A percentile compares a stretch with the other conserved stretches of the same genome.
phyloP scores from a whole-genome alignment of 2,888 invertebrate species.

The Tinea trinotella region DNA sequence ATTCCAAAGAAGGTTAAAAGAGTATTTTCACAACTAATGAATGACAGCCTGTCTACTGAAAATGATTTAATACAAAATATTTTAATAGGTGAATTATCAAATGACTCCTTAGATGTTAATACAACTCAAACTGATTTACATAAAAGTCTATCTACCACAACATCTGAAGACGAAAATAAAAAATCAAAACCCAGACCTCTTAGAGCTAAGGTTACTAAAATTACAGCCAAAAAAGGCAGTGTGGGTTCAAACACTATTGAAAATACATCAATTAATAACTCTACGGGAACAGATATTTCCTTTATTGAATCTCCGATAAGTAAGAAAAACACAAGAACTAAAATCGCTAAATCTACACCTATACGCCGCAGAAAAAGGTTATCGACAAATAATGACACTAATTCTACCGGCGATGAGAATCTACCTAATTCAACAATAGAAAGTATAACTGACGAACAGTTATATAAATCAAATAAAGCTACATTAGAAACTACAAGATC shows the following conservation, averaged over 20 bases:
- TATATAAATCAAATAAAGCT: too few relatives aligned
- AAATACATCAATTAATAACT: too few relatives aligned
- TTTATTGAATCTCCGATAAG: background rate
- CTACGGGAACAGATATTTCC: too few relatives aligned
- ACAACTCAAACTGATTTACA: background rate
- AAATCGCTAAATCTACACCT: background rate
- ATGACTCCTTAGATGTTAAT: background rate
- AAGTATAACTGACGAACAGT: background rate
- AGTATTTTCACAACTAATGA: background rate
- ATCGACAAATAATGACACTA: background rate
- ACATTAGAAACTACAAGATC: too few relatives aligned
- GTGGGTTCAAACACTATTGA: too few relatives aligned
- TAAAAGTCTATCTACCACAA: too few relatives aligned
- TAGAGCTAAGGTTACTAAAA: too few relatives aligned
- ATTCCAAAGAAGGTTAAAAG: background rate
- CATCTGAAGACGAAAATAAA: too few relatives aligned
- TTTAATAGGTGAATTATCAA: background rate
- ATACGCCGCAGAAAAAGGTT: background rate
- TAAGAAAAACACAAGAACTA: background rate
- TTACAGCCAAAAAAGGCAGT: too few relatives aligned
- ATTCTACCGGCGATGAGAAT: background rate
- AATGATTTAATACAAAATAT: conserved; percentile 7
- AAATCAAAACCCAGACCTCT: too few relatives aligned
- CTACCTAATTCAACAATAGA: background rate
- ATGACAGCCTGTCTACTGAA: background rate